Percentiles rank a stretch among this genome's conserved stretches.
Conservation (phyloP, 2,113 vertebrate species). For the Neofelis nebulosa region DNA sequence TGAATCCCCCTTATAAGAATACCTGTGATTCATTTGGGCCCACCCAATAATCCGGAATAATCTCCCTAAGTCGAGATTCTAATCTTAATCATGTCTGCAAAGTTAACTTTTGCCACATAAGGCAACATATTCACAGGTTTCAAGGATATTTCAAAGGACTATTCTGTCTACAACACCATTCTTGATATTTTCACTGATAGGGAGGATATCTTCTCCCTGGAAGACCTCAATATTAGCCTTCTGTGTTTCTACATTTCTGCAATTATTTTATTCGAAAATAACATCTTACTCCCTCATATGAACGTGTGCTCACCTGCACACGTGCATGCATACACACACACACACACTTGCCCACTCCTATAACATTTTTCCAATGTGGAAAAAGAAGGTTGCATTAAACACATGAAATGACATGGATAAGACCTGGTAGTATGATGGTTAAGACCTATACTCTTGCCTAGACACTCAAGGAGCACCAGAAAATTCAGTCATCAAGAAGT, state of each 20-base stretch:
- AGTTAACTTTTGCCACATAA: background rate
- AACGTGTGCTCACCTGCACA: background rate
- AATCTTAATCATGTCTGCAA: background rate
- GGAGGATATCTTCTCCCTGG: background rate
- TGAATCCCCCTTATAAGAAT: background rate
- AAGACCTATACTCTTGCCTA: background rate
- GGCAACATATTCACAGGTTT: background rate
- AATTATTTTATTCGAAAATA: background rate
- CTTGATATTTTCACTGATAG: background rate
- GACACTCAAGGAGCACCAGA: background rate
- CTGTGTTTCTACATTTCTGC: background rate
- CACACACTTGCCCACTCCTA: background rate
- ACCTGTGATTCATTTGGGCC: background rate
- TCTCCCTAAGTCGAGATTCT: background rate
- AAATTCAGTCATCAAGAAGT: background rate
- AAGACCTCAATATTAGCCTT: background rate
- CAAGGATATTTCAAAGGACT: background rate
- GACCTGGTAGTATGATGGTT: background rate
- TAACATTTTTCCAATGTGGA: background rate
- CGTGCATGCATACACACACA: too few relatives aligned
- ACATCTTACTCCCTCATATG: background rate
- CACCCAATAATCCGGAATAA: background rate
- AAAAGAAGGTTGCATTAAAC: background rate
- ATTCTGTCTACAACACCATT: background rate
- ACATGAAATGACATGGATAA: background rate